These are phyloP conservation scores for Pachycephus smyrnensis DNA, from an alignment of 2,888 invertebrate species.

Conservation along the genomic window DNA sequence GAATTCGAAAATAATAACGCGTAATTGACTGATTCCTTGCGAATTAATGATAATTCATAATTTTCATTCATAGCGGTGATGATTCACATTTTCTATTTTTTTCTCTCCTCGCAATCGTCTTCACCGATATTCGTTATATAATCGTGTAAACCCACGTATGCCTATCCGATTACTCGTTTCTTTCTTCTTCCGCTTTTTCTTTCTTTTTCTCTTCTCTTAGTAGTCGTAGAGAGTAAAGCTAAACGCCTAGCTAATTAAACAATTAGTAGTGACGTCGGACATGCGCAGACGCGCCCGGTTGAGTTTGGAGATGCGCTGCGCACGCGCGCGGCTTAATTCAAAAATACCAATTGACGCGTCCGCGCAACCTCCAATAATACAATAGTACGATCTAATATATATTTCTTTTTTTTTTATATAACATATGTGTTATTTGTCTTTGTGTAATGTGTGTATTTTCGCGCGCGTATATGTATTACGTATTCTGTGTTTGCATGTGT, in stretches of 20 bases:
- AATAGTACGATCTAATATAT: constrained; percentile 1
- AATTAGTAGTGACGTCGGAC: background rate
- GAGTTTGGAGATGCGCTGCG: too few relatives aligned
- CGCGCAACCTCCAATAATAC: background rate
- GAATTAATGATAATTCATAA: background rate
- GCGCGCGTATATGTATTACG: background rate
- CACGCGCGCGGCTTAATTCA: too few relatives aligned
- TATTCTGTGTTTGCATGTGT: background rate
- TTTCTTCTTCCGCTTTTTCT: background rate
- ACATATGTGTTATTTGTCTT: background rate
- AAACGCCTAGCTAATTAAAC: background rate
- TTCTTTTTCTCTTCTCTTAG: background rate
- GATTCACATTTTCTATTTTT: constrained; percentile 4
- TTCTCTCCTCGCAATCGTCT: constrained; percentile 5
- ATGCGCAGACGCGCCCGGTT: background rate
- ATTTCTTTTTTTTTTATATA: background rate
- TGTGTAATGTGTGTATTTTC: background rate
- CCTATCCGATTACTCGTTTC: background rate
- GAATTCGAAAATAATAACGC: background rate
- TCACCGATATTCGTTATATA: constrained; percentile 8
- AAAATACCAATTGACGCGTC: background rate
- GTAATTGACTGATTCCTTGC: background rate
- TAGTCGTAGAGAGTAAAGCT: background rate
- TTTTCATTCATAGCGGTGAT: too few relatives aligned
- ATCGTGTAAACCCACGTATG: background rate